Percentiles rank a stretch among this genome's conserved stretches.
Evolutionary conservation across 1,140 invertebrate genomes (phyloP).

Genomic region (Coelopa frigida): DNA sequence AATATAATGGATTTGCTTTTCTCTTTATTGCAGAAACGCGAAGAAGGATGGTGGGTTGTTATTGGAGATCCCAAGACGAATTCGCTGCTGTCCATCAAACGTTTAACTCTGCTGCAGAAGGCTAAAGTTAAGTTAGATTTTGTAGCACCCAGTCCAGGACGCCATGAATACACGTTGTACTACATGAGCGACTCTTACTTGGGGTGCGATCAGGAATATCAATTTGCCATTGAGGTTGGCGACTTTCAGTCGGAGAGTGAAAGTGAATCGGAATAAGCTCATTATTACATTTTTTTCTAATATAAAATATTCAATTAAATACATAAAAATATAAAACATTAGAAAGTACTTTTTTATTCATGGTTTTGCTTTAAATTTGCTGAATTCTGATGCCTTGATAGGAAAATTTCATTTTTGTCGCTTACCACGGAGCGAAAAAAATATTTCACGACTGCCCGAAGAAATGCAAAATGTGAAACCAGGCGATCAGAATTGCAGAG

Average conservation of each 20-base stretch:
- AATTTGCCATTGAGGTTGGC: conserved; percentile 73
- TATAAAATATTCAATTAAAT: no score
- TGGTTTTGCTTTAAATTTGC: no score
- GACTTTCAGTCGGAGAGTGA: conserved; percentile 58
- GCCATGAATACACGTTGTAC: conserved; percentile 89
- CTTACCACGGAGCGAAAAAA: no score
- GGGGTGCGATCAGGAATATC: conserved; percentile 96
- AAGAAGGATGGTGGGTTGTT: conserved; percentile 99
- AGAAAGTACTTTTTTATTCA: no score
- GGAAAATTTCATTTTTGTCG: no score
- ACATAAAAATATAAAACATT: no score
- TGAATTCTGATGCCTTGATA: no score
- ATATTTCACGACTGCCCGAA: no score
- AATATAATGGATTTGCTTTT: conserved; percentile 9
- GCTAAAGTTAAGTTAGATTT: conserved; percentile 94
- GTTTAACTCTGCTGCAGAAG: conserved; percentile 86
- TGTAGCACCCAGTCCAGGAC: conserved; percentile 76
- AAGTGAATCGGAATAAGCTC: conserved; percentile 50
- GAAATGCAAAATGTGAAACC: no score
- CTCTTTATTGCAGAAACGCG: conserved; percentile 69
- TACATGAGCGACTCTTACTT: conserved; percentile 99
- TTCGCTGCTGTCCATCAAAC: conserved; percentile 92
- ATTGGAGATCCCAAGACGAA: conserved; percentile 94
- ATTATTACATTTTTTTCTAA: no score
- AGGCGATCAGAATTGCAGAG: no score